Percentiles rank a stretch among this genome's conserved stretches.
Evolutionary conservation across 2,888 invertebrate genomes (phyloP).

Genomic region (Drosophila peninsularis): DNA sequence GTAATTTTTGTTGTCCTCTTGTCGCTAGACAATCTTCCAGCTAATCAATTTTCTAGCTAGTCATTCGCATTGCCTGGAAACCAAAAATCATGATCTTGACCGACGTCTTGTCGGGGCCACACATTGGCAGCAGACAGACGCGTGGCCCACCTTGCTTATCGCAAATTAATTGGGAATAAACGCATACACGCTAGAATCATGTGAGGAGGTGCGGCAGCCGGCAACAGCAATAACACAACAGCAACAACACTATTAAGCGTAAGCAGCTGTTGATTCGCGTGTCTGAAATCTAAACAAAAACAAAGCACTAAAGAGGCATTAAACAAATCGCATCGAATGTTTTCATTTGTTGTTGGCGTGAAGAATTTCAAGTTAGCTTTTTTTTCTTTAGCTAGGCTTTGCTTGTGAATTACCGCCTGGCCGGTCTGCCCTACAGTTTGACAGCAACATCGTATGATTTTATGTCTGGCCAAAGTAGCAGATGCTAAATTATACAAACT

Average conservation of each 20-base stretch:
- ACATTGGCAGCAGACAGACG: conserved; percentile 53
- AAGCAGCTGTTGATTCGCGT: conserved; percentile 70
- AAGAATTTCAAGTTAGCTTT: conserved; percentile 17
- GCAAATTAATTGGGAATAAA: conserved; percentile 40
- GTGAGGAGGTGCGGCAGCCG: conserved; percentile 32
- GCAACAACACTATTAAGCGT: conserved; percentile 23
- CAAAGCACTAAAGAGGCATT: conserved; percentile 30
- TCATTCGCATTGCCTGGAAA: conserved; percentile 56
- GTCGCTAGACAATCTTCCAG: conserved; percentile 16
- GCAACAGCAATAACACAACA: conserved; percentile 7
- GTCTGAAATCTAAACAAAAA: conserved; percentile 38
- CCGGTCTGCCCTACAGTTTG: conserved; percentile 51
- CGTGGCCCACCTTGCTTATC: conserved; percentile 68
- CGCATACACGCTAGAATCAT: conserved; percentile 28
- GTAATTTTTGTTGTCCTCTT: conserved; percentile 5
- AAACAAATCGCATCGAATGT: conserved; percentile 66
- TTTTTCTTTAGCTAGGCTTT: too few relatives aligned
- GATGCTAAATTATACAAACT: conserved; percentile 14
- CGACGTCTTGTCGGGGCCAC: conserved; percentile 7
- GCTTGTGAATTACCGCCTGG: not conserved
- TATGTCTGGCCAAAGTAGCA: conserved; percentile 12
- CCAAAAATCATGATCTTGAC: conserved; percentile 45
- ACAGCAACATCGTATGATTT: conserved; percentile 64
- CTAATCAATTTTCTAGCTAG: conserved; percentile 51
- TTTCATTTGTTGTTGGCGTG: conserved; percentile 48